phyloP scores from a whole-genome alignment of 2,888 invertebrate species.

The Clostera curtula region DNA sequence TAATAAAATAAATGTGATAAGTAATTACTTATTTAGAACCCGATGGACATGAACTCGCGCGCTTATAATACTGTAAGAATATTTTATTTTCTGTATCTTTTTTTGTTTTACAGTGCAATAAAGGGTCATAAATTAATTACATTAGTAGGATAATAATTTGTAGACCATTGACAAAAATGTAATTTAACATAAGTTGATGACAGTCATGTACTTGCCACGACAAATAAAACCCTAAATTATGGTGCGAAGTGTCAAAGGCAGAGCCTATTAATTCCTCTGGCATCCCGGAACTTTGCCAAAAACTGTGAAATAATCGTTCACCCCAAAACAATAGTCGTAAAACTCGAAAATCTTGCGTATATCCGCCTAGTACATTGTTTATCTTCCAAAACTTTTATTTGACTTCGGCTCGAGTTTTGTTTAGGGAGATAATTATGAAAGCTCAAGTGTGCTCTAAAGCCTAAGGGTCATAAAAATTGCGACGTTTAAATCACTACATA shows the following conservation, averaged over 20 bases:
- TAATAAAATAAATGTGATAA: too few species aligned
- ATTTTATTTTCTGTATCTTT: too few species aligned
- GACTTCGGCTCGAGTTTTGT: background rate
- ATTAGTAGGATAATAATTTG: too few species aligned
- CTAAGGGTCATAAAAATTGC: too few species aligned
- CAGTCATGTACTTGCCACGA: constrained; percentile 11
- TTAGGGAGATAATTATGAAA: background rate
- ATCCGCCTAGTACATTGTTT: constrained; percentile 22
- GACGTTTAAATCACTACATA: too few species aligned
- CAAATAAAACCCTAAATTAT: constrained; percentile 22
- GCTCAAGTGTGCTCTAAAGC: too few species aligned
- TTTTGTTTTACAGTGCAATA: too few species aligned
- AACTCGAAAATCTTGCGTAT: constrained; percentile 17
- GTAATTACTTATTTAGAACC: too few species aligned
- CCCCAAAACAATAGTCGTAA: constrained; percentile 29
- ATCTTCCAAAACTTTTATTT: constrained; percentile 20
- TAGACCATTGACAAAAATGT: too few species aligned
- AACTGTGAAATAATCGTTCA: constrained; percentile 36
- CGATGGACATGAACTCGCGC: too few species aligned
- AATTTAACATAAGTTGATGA: constrained; percentile 1
- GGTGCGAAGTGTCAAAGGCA: constrained; percentile 38
- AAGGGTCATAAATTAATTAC: background rate
- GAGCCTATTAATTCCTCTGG: constrained; percentile 31
- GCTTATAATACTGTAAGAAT: too few species aligned
- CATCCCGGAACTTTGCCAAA: constrained; percentile 29